Percentiles rank a stretch among this genome's conserved stretches.
These are phyloP conservation scores for Vimba vimba DNA, from an alignment of 2,113 vertebrate species.

Conservation along the genomic window DNA sequence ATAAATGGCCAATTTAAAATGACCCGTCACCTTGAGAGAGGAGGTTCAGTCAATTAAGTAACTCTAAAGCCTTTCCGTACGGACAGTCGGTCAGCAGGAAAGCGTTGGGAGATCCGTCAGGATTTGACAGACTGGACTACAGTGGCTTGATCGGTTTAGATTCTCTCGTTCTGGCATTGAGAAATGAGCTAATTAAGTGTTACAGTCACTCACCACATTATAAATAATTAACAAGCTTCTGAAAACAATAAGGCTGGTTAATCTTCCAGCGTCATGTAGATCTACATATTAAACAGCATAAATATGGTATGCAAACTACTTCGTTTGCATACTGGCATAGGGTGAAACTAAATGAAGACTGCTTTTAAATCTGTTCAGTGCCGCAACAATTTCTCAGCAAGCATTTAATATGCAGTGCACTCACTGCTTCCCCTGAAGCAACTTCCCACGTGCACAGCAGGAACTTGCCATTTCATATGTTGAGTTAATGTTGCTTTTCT, in stretches of 20 bases:
- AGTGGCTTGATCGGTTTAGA: background rate
- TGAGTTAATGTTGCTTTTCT: background rate
- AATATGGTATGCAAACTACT: background rate
- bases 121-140: background rate
- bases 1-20: slow-evolving; percentile 34
- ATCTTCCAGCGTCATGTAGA: background rate
- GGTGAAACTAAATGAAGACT: background rate
- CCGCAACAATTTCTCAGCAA: slow-evolving; percentile 15
- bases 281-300: background rate
- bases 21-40: slow-evolving; percentile 14
- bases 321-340: background rate
- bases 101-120: background rate
- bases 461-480: background rate
- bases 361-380: slow-evolving; percentile 31
- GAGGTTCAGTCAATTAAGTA: slow-evolving; percentile 42
- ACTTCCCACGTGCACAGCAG: slow-evolving; percentile 26
- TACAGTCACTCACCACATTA: background rate
- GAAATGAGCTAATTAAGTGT: background rate
- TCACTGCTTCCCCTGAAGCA: slow-evolving; percentile 33
- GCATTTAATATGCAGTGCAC: slow-evolving; percentile 45
- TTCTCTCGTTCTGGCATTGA: background rate
- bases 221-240: slow-evolving; percentile 18
- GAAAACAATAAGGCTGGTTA: background rate
- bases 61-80: slow-evolving; percentile 8
- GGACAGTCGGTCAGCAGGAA: background rate